These are phyloP conservation scores for Anastrepha obliqua DNA, from an alignment of 1,140 invertebrate genomes.

Conservation along the genomic window DNA sequence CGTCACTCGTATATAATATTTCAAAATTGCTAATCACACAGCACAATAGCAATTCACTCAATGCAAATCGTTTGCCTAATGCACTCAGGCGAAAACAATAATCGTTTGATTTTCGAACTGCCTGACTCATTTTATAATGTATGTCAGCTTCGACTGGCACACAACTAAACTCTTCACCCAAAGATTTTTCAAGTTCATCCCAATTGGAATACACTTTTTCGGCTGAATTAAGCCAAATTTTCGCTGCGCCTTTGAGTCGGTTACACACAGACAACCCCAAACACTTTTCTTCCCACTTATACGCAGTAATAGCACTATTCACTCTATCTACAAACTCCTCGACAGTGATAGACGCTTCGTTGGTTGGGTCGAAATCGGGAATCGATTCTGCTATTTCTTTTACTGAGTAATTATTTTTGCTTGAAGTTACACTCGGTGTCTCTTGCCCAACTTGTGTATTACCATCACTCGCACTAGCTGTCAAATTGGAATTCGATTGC, in stretches of 20 bases:
- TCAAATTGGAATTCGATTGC: too few species aligned
- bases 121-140: slow-evolving; percentile 44
- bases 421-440: not conserved
- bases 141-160: slow-evolving; percentile 44
- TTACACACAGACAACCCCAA: slow-evolving; percentile 7
- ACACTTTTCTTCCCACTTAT: not conserved
- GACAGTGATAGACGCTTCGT: slow-evolving; percentile 13
- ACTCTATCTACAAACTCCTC: slow-evolving; percentile 56
- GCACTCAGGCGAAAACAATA: slow-evolving; percentile 58
- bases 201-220: not conserved
- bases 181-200: slow-evolving; percentile 1
- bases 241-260: slow-evolving; percentile 51
- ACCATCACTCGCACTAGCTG: too few species aligned
- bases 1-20: slow-evolving; percentile 53
- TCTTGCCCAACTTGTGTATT: not conserved
- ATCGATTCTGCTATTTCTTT: slow-evolving; percentile 55
- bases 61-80: slow-evolving; percentile 5
- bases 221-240: slow-evolving; percentile 24
- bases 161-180: slow-evolving; percentile 25
- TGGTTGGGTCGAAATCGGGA: slow-evolving; percentile 30
- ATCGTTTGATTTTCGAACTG: not conserved
- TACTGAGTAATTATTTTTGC: not conserved
- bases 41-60: slow-evolving; percentile 54
- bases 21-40: not conserved
- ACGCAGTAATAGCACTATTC: not conserved